Percentiles rank a stretch among this genome's conserved stretches.
Evolutionary conservation across 2,888 invertebrate species (phyloP).

Genomic region (Eupithecia pulchellata): DNA sequence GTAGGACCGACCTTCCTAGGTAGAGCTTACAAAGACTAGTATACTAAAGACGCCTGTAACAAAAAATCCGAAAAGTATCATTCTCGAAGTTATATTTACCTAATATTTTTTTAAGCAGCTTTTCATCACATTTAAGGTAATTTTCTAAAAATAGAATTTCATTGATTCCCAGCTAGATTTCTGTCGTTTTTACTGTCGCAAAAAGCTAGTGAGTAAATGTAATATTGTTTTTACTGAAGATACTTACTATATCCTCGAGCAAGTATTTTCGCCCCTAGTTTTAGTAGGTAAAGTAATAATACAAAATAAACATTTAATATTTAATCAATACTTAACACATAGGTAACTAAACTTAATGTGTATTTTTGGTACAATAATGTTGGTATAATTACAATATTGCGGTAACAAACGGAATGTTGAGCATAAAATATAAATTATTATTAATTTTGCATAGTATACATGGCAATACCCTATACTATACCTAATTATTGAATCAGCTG

Average conservation of each 20-base stretch:
- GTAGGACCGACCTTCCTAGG: too few relatives aligned
- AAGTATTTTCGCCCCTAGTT: neutral
- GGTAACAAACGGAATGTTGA: constrained; percentile 40
- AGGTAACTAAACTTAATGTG: constrained; percentile 21
- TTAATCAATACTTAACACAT: constrained; percentile 42
- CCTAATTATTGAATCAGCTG: constrained; percentile 45
- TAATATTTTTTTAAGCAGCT: too few relatives aligned
- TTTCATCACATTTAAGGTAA: too few relatives aligned
- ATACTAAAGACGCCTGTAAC: too few relatives aligned
- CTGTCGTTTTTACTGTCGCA: too few relatives aligned
- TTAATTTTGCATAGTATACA: constrained; percentile 47
- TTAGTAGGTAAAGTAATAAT: constrained; percentile 12
- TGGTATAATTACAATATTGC: constrained; percentile 28
- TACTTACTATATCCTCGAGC: too few relatives aligned
- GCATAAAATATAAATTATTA: constrained; percentile 37
- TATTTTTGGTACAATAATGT: constrained; percentile 46
- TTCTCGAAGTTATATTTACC: too few relatives aligned
- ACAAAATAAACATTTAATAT: constrained; percentile 31
- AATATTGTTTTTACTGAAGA: neutral
- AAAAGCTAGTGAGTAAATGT: too few relatives aligned
- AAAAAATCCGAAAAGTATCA: too few relatives aligned
- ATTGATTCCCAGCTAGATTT: too few relatives aligned
- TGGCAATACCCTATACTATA: constrained; percentile 37
- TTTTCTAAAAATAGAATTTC: too few relatives aligned
- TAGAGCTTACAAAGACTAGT: too few relatives aligned